Percentiles rank a stretch among this genome's conserved stretches.
Evolutionary conservation across 2,888 invertebrate species (phyloP).

Genomic region (Cantharis lateralis): DNA sequence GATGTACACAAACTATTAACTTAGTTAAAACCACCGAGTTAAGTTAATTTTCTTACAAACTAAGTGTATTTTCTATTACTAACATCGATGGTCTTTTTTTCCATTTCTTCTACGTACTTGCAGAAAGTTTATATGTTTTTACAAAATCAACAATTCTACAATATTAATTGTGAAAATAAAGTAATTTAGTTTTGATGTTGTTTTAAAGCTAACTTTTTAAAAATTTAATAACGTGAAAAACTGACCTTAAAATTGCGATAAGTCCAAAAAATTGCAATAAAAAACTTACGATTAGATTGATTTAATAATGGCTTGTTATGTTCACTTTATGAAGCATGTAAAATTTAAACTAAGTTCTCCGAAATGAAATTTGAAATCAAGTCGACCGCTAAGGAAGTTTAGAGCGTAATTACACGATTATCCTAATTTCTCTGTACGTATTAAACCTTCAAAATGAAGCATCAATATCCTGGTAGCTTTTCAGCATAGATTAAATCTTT

Average conservation of each 20-base stretch:
- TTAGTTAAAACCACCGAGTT: not conserved
- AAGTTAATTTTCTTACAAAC: not conserved
- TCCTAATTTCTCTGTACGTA: not conserved
- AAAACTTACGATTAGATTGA: not conserved
- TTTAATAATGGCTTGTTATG: not conserved
- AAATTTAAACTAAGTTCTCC: not conserved
- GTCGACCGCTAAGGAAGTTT: not conserved
- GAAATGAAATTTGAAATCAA: not conserved
- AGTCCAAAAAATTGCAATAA: too few relatives aligned
- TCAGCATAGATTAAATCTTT: too few relatives aligned
- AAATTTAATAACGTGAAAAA: not conserved
- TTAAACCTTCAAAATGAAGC: not conserved
- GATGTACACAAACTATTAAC: not conserved
- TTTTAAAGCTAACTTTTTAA: not conserved
- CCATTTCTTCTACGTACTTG: not conserved
- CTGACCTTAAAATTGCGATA: not conserved
- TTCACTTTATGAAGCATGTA: not conserved
- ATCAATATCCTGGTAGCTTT: not conserved
- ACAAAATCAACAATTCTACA: not conserved
- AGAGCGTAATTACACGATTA: not conserved
- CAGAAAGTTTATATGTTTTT: not conserved
- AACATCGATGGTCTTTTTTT: not conserved
- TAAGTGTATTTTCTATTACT: not conserved
- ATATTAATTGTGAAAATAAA: not conserved
- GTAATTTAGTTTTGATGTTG: not conserved